Conservation (phyloP, 1,140 invertebrate genomes). For the Drosophila sp. region DNA sequence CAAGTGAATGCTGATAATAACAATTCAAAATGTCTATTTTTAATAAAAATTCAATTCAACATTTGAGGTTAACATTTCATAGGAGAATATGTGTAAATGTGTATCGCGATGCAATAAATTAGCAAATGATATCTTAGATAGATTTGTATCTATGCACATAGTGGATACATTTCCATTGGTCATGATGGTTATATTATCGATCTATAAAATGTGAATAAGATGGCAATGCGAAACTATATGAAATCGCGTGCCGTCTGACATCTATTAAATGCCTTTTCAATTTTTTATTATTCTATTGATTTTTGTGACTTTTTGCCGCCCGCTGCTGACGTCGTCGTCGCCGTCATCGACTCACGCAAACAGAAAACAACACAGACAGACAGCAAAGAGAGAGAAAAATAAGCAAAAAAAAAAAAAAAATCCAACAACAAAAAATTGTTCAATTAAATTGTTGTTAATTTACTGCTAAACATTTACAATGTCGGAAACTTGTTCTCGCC, state of each 20-base stretch:
- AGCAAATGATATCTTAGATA: constrained; percentile 2
- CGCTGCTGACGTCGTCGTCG: constrained; percentile 24
- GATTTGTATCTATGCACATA: not conserved
- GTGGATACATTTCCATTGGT: too few species aligned
- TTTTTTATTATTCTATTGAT: constrained; percentile 77
- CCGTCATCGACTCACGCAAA: constrained; percentile 28
- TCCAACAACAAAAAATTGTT: constrained; percentile 40
- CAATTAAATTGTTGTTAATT: constrained; percentile 77
- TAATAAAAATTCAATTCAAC: not conserved
- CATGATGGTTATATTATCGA: constrained; percentile 29
- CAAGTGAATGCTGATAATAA: constrained; percentile 19
- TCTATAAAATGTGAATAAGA: constrained; percentile 29
- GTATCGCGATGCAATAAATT: constrained; percentile 1
- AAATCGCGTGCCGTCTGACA: constrained; percentile 45
- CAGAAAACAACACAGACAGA: constrained; percentile 19
- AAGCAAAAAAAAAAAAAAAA: constrained; percentile 32
- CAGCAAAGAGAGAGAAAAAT: constrained; percentile 25
- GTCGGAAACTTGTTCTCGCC: constrained; percentile 65
- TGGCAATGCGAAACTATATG: constrained; percentile 17
- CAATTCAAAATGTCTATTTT: constrained; percentile 12
- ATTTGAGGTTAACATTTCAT: constrained; percentile 11
- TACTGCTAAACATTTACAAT: constrained; percentile 75
- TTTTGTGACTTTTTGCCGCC: constrained; percentile 48
- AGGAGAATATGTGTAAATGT: not conserved
- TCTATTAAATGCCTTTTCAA: constrained; percentile 68